Evolutionary conservation across 2,113 vertebrate species (phyloP).

Genomic region (Rhea pennata): DNA sequence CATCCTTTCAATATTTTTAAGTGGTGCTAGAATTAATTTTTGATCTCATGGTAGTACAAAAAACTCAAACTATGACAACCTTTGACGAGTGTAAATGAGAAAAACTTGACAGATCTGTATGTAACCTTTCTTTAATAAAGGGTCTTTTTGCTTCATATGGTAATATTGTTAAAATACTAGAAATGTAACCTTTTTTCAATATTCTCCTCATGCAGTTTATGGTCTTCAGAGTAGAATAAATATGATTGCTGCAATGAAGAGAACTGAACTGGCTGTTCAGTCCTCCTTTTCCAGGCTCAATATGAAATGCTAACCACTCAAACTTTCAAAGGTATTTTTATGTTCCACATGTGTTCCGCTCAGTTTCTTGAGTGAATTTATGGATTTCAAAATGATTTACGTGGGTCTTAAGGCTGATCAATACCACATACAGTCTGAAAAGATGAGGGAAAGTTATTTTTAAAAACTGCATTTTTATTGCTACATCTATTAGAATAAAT

Average conservation of each 20-base stretch:
- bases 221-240: neutral
- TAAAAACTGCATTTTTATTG: neutral
- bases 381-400: neutral
- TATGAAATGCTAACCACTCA: neutral
- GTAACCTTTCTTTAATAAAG: neutral
- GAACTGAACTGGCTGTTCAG: neutral
- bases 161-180: neutral
- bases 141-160: neutral
- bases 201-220: neutral
- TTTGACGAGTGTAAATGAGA: neutral
- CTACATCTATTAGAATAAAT: neutral
- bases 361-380: neutral
- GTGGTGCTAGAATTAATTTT: neutral
- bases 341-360: neutral
- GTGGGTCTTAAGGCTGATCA: neutral
- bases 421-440: neutral
- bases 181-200: neutral
- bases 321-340: neutral
- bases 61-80: neutral
- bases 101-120: neutral
- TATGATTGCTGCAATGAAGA: neutral
- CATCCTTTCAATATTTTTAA: neutral
- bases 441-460: neutral
- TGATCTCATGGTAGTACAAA: neutral
- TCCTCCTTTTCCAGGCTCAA: neutral